Conservation (phyloP, 2,888 invertebrate genomes). For the Melipona beecheii region DNA sequence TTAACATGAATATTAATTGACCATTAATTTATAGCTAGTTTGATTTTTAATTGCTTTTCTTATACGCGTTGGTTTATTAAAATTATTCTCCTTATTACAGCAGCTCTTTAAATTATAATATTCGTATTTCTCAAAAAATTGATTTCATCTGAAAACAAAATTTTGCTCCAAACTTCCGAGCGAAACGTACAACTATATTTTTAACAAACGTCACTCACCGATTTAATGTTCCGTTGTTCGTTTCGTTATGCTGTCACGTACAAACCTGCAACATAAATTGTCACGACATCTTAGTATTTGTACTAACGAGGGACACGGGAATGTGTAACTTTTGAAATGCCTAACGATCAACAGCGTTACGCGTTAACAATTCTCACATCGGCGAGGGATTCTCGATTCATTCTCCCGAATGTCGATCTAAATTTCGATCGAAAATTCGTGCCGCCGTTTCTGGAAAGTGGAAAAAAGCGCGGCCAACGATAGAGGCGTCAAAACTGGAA, state of each 20-base stretch:
- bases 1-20: no score
- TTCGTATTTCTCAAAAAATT: no score
- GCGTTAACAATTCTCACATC: constrained; percentile 4
- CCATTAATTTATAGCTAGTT: no score
- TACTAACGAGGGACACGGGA: neutral
- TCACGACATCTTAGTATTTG: neutral
- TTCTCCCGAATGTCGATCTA: constrained; percentile 14
- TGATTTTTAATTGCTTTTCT: no score
- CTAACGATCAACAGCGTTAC: neutral
- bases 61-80: no score
- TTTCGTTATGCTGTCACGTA: no score
- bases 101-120: no score
- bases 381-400: neutral
- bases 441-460: constrained; percentile 44
- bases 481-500: constrained; percentile 61
- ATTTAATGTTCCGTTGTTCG: no score
- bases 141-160: no score
- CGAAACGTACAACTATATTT: neutral
- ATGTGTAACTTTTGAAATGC: neutral
- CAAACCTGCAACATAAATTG: constrained; percentile 24
- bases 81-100: no score
- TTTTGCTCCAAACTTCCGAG: no score
- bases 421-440: constrained; percentile 61
- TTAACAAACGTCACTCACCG: constrained; percentile 24
- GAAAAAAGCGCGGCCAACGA: constrained; percentile 28